Evolutionary conservation across 2,113 vertebrate species (phyloP).

Genomic region (Holacanthus passer): DNA sequence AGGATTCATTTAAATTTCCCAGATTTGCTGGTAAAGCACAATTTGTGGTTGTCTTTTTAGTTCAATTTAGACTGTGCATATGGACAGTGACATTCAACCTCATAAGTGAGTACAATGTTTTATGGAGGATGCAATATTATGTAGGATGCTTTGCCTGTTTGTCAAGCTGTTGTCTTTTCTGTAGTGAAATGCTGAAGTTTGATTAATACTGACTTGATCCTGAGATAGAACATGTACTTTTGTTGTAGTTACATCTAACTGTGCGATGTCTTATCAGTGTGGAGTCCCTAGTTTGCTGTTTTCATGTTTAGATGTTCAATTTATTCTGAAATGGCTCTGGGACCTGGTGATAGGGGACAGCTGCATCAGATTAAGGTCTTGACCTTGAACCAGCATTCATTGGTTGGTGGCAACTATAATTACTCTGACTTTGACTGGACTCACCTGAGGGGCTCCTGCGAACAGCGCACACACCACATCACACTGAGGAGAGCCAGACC

Average conservation of each 20-base stretch:
- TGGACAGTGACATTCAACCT: background rate
- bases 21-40: background rate
- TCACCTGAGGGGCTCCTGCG: conserved; percentile 10
- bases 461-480: conserved; percentile 5
- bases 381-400: conserved; percentile 8
- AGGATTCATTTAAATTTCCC: background rate
- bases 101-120: background rate
- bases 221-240: background rate
- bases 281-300: background rate
- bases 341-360: background rate
- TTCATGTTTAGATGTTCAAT: background rate
- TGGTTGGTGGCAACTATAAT: conserved; percentile 9
- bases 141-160: background rate
- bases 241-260: background rate
- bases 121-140: background rate
- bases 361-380: conserved; percentile 11
- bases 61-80: background rate
- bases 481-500: background rate
- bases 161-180: background rate
- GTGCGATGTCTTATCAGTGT: background rate
- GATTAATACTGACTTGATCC: background rate
- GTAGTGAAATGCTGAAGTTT: background rate
- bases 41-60: background rate
- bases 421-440: conserved; percentile 22
- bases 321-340: background rate